Conservation (phyloP, 2,888 invertebrate species). For the Andricus curvator region DNA sequence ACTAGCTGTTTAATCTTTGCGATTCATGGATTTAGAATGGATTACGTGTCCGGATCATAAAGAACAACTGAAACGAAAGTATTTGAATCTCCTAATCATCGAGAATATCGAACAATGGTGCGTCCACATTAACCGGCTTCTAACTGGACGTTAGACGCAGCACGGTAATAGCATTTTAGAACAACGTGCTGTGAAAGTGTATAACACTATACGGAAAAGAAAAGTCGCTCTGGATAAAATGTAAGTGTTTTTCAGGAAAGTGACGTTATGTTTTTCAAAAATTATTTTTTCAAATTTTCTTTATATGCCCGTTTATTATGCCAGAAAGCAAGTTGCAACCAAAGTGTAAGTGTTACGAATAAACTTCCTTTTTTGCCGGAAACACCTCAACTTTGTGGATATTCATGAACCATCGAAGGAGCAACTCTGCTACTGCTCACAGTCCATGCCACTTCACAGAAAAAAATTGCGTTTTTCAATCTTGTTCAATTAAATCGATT, state of each 20-base stretch:
- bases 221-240: background rate
- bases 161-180: background rate
- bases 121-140: background rate
- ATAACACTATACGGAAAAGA: background rate
- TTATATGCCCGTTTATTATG: too few species aligned
- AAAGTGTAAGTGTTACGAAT: too few species aligned
- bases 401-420: too few species aligned
- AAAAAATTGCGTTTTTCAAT: too few species aligned
- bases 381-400: too few species aligned
- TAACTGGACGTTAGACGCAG: background rate
- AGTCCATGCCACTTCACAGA: too few species aligned
- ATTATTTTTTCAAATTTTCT: too few species aligned
- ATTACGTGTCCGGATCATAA: background rate
- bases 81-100: background rate
- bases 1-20: background rate
- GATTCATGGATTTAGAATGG: background rate
- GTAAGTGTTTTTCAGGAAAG: background rate
- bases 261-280: too few species aligned
- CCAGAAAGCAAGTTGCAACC: too few species aligned
- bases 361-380: too few species aligned
- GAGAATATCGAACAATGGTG: background rate
- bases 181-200: background rate
- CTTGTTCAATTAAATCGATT: too few species aligned
- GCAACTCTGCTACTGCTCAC: too few species aligned
- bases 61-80: background rate